Conservation (phyloP, 2,888 invertebrate genomes). For the Scrobipalpa costella region DNA sequence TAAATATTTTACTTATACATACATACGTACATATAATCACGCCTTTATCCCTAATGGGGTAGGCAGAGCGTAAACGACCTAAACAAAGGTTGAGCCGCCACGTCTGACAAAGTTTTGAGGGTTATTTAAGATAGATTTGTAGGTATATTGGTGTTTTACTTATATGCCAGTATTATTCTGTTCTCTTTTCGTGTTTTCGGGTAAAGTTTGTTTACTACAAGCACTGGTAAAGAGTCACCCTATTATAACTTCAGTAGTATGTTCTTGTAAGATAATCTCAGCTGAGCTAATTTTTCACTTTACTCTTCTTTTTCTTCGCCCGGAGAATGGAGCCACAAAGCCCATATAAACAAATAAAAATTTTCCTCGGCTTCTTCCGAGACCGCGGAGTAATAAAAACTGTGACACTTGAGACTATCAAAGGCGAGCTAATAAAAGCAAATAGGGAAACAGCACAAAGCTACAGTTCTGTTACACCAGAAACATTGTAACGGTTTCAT, state of each 20-base stretch:
- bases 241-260: not conserved
- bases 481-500: constrained; percentile 50
- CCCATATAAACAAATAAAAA: constrained; percentile 29
- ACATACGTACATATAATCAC: no score
- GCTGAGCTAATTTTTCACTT: constrained; percentile 15
- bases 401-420: constrained; percentile 64
- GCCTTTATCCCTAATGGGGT: no score
- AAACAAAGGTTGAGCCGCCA: no score
- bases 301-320: not conserved
- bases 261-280: constrained; percentile 13
- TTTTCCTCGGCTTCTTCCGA: constrained; percentile 50
- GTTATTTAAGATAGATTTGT: no score
- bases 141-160: no score
- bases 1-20: no score
- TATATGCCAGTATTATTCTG: no score
- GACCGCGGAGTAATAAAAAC: constrained; percentile 57
- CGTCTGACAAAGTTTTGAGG: no score
- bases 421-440: constrained; percentile 67
- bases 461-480: constrained; percentile 47
- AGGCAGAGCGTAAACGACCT: no score
- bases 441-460: constrained; percentile 55
- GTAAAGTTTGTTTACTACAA: not conserved
- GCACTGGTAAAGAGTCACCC: not conserved
- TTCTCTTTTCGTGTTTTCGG: not conserved
- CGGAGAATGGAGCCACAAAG: constrained; percentile 26